Percentiles rank a stretch among this genome's conserved stretches.
Conservation (phyloP, 2,113 vertebrate genomes). For the Sorex fumeus region DNA sequence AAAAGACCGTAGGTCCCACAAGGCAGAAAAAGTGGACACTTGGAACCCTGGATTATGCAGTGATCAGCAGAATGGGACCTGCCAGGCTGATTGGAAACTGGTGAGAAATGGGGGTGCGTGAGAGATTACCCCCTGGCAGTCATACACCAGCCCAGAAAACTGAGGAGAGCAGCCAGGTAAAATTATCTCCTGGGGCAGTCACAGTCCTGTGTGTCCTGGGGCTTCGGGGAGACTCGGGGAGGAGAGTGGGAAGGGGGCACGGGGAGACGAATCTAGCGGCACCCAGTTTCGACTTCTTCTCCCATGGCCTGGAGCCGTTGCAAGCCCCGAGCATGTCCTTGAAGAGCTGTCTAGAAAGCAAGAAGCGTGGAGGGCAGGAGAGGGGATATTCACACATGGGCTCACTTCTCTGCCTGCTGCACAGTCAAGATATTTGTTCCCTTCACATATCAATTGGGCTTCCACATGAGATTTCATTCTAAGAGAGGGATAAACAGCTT, state of each 20-base stretch:
- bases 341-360: not conserved
- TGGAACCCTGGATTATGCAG: not conserved
- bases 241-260: accelerated
- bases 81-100: too few species aligned
- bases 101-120: not conserved
- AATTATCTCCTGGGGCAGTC: not conserved
- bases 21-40: not conserved
- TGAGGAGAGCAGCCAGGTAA: not conserved
- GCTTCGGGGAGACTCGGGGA: not conserved
- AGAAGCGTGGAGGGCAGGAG: accelerated
- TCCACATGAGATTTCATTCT: conserved; percentile 41
- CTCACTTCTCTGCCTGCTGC: conserved; percentile 19
- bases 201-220: not conserved
- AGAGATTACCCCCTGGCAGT: not conserved
- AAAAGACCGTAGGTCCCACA: not conserved
- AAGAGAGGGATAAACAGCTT: conserved; percentile 63
- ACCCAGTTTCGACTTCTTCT: not conserved
- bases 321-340: accelerated
- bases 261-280: accelerated
- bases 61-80: not conserved
- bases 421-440: conserved; percentile 7
- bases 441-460: conserved; percentile 31
- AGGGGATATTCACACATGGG: not conserved
- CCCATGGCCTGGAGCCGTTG: accelerated
- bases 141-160: not conserved